Evolutionary conservation across 2,113 vertebrate species (phyloP).

Genomic region (Panurus biarmicus): DNA sequence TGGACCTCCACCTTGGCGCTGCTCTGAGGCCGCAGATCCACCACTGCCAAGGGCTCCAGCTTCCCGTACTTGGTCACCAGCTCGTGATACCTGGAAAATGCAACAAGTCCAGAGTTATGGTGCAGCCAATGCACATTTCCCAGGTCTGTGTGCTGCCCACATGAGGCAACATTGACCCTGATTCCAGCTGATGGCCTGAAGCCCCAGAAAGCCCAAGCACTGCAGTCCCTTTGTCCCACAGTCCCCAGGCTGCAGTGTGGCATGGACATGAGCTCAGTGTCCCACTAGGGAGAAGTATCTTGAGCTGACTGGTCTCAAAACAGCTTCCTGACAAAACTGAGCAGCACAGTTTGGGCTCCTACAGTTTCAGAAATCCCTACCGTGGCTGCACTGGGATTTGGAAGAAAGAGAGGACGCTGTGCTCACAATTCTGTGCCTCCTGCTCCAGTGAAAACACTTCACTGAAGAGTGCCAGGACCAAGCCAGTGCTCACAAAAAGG

Average conservation of each 20-base stretch:
- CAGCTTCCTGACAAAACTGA: not conserved
- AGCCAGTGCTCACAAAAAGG: not conserved
- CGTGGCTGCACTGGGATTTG: not conserved
- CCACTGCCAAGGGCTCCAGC: conserved; percentile 88
- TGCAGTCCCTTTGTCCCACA: not conserved
- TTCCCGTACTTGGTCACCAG: conserved; percentile 91
- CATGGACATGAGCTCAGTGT: accelerated
- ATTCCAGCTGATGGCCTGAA: not conserved
- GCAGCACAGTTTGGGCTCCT: not conserved
- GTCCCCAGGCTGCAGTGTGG: accelerated
- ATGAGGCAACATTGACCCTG: accelerated
- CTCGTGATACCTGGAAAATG: conserved; percentile 79
- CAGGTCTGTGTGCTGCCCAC: not conserved
- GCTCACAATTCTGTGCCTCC: not conserved
- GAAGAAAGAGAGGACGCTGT: not conserved
- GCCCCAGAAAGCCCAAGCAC: not conserved
- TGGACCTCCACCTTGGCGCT: conserved; percentile 85
- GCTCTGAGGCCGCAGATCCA: conserved; percentile 89
- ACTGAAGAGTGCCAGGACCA: not conserved
- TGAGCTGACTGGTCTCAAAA: too few species aligned
- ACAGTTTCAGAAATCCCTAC: not conserved
- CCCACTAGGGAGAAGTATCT: not conserved
- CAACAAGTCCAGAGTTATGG: not conserved
- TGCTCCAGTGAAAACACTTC: not conserved
- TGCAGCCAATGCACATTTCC: accelerated